Percentiles rank a stretch among this genome's conserved stretches.
Evolutionary conservation across 2,797 vertebrate species (phyloP).

Genomic region (Amphiprion clarkii): DNA sequence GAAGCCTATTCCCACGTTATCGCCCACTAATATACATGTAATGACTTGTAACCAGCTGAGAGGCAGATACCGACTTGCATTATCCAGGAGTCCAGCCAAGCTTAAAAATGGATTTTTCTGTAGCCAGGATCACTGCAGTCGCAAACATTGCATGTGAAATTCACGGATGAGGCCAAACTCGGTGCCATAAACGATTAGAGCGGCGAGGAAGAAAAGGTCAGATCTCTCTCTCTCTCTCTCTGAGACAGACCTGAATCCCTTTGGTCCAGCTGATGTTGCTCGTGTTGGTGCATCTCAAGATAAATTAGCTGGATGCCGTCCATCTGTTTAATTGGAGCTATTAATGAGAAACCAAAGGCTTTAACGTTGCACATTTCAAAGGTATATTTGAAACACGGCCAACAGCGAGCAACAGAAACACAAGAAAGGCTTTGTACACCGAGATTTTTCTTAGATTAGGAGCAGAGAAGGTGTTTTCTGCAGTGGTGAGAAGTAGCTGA

Average conservation of each 20-base stretch:
- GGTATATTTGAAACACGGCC: slow-evolving; percentile 50
- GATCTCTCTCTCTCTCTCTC: slow-evolving; percentile 34
- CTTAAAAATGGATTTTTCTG: slow-evolving; percentile 52
- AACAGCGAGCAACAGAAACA: slow-evolving; percentile 15
- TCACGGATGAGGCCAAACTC: slow-evolving; percentile 41
- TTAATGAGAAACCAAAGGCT: slow-evolving; percentile 46
- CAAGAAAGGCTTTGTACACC: slow-evolving; percentile 5
- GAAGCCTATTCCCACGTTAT: slow-evolving; percentile 73
- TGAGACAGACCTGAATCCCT: slow-evolving; percentile 40
- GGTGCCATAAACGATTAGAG: slow-evolving; percentile 65
- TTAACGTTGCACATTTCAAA: slow-evolving; percentile 27
- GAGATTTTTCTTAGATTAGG: slow-evolving; percentile 40
- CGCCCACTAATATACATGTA: slow-evolving; percentile 70
- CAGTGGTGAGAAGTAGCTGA: slow-evolving; percentile 27
- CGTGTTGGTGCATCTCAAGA: slow-evolving; percentile 41
- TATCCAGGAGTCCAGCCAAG: slow-evolving; percentile 46
- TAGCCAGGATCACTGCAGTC: slow-evolving; percentile 12
- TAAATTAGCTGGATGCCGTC: slow-evolving; percentile 56
- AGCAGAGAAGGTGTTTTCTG: slow-evolving; percentile 35
- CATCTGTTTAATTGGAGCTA: slow-evolving; percentile 45
- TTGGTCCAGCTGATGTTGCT: slow-evolving; percentile 40
- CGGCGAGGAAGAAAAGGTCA: slow-evolving; percentile 77
- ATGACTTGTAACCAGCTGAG: slow-evolving; percentile 68
- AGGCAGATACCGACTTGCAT: slow-evolving; percentile 53
- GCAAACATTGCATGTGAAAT: slow-evolving; percentile 67